phyloP scores from a whole-genome alignment of 2,113 vertebrate genomes.

The Percina caprodes region DNA sequence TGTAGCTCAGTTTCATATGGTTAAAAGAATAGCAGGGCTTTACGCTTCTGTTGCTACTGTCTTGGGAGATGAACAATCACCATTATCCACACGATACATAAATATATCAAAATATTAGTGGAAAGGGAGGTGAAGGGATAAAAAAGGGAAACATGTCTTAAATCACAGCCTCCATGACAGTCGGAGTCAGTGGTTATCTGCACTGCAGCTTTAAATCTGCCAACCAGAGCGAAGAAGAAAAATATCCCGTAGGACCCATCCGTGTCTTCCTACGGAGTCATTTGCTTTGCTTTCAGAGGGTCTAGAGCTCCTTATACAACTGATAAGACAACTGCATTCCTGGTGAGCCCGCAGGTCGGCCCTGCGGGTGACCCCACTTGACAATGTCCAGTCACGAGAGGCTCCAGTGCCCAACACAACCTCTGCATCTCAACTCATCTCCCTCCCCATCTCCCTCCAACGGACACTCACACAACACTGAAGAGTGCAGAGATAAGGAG shows the following conservation, averaged over 20 bases:
- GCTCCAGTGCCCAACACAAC: constrained; percentile 51
- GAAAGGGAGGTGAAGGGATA: constrained; percentile 54
- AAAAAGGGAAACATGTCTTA: constrained; percentile 50
- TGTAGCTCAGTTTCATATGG: background rate
- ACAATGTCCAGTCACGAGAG: constrained; percentile 81
- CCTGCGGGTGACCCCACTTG: constrained; percentile 79
- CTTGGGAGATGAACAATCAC: constrained; percentile 15
- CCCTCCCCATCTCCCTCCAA: constrained; percentile 50
- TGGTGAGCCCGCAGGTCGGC: constrained; percentile 58
- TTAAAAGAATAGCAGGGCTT: background rate
- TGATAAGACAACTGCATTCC: constrained; percentile 85
- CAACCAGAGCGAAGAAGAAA: constrained; percentile 51
- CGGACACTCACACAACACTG: constrained; percentile 65
- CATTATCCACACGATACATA: constrained; percentile 18
- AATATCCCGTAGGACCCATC: constrained; percentile 32
- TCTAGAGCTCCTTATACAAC: constrained; percentile 62
- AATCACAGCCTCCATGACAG: constrained; percentile 64
- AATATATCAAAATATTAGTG: constrained; percentile 58
- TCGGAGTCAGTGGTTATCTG: constrained; percentile 56
- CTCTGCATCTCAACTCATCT: constrained; percentile 38
- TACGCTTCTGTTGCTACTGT: constrained; percentile 47
- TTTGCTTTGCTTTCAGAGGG: constrained; percentile 70
- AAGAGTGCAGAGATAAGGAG: constrained; percentile 71
- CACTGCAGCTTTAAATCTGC: constrained; percentile 76
- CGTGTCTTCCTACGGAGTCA: constrained; percentile 52